These are phyloP conservation scores for Rhadina sibilatrix DNA, from an alignment of 2,113 vertebrate species.

Conservation along the genomic window DNA sequence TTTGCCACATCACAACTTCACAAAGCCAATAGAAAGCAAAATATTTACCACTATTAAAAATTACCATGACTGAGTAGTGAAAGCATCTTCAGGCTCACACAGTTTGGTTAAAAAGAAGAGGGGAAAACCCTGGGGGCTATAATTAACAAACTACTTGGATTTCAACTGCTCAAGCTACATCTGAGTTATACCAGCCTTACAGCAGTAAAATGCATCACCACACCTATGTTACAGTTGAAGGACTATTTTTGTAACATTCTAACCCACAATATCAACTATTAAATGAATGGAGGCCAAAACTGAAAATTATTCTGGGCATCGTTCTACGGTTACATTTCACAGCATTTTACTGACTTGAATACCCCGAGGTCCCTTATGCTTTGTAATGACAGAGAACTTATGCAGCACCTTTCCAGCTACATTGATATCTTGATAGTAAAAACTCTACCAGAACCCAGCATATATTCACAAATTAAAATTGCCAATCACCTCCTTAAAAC, in stretches of 20 bases:
- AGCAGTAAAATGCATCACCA: neutral
- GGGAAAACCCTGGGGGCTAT: neutral
- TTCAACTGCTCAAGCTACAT: neutral
- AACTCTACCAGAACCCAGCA: neutral
- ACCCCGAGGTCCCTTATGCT: conserved; percentile 19
- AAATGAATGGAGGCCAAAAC: neutral
- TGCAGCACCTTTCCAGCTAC: neutral
- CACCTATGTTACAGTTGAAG: neutral
- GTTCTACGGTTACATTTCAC: conserved; percentile 13
- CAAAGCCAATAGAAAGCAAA: neutral
- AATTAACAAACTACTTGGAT: neutral
- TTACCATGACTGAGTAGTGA: neutral
- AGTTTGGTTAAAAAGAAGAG: neutral
- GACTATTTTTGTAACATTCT: neutral
- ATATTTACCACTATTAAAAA: neutral
- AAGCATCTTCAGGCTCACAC: neutral
- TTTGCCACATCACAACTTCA: neutral
- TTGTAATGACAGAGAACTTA: neutral
- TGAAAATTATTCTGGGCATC: neutral
- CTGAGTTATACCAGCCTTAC: neutral
- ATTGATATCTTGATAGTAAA: conserved; percentile 23
- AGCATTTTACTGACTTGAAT: conserved; percentile 52
- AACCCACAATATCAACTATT: neutral
- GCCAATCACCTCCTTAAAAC: neutral
- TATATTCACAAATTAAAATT: conserved; percentile 17